phyloP scores from a whole-genome alignment of 2,797 vertebrate genomes.

The Pempheris klunzingeri region DNA sequence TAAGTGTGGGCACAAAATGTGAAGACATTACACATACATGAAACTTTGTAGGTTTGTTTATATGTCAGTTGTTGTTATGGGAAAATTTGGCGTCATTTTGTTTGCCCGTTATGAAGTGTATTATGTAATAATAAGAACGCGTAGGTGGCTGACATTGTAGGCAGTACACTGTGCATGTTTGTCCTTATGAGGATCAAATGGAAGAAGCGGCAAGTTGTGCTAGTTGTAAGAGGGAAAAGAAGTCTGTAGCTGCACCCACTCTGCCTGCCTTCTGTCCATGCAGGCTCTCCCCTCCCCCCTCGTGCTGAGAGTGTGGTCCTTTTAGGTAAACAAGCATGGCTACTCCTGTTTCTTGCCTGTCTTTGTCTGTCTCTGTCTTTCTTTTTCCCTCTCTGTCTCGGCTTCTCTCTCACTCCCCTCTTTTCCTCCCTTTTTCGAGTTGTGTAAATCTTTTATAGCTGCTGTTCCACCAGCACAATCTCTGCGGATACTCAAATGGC shows the following conservation, averaged over 20 bases:
- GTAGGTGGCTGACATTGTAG: slow-evolving; percentile 27
- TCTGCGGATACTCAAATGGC: slow-evolving; percentile 80
- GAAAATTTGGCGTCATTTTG: neutral
- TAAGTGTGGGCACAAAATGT: neutral
- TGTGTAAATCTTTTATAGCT: slow-evolving; percentile 81
- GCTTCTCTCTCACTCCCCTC: slow-evolving; percentile 44
- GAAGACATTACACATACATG: neutral
- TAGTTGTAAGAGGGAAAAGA: slow-evolving; percentile 30
- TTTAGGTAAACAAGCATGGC: slow-evolving; percentile 86
- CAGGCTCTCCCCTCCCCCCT: slow-evolving; percentile 73
- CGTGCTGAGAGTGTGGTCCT: slow-evolving; percentile 75
- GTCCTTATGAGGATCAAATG: slow-evolving; percentile 28
- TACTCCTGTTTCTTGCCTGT: slow-evolving; percentile 75
- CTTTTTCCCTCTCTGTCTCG: slow-evolving; percentile 48
- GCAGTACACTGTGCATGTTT: slow-evolving; percentile 20
- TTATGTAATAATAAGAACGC: slow-evolving; percentile 31
- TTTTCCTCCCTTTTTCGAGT: slow-evolving; percentile 63
- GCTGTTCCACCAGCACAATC: slow-evolving; percentile 72
- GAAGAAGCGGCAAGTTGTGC: slow-evolving; percentile 23
- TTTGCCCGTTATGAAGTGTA: slow-evolving; percentile 1
- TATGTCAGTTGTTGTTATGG: neutral
- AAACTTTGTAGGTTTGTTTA: slow-evolving; percentile 17
- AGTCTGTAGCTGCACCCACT: slow-evolving; percentile 60
- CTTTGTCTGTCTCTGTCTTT: slow-evolving; percentile 56
- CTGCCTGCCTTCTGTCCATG: slow-evolving; percentile 68